Percentiles rank a stretch among this genome's conserved stretches.
phyloP scores from a whole-genome alignment of 2,113 vertebrate species.

The Nothocercus nigrocapillus region DNA sequence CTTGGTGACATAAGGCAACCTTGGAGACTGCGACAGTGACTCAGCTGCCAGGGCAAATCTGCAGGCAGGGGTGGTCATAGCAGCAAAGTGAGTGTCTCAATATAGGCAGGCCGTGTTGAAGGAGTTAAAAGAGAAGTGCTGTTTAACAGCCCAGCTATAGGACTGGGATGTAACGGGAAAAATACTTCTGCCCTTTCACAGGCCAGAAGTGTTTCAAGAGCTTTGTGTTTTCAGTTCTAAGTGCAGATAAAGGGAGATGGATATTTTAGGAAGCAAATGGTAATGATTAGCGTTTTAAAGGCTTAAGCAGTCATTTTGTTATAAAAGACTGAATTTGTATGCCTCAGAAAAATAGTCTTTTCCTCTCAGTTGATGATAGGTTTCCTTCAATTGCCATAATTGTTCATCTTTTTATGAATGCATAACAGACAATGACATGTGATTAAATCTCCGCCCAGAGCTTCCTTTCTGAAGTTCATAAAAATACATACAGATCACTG shows the following conservation, averaged over 20 bases:
- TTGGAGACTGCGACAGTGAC: not conserved
- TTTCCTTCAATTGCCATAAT: slow-evolving; percentile 68
- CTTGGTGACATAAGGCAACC: not conserved
- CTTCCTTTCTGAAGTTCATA: slow-evolving; percentile 53
- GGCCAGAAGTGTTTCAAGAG: not conserved
- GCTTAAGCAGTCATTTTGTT: slow-evolving; percentile 74
- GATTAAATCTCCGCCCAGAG: slow-evolving; percentile 58
- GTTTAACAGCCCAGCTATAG: not conserved
- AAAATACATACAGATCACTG: not conserved
- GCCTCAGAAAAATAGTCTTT: slow-evolving; percentile 74
- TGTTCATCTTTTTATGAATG: slow-evolving; percentile 67
- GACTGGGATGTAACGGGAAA: not conserved
- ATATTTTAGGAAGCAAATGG: slow-evolving; percentile 77
- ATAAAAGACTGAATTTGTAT: slow-evolving; percentile 68
- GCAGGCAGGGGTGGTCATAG: not conserved
- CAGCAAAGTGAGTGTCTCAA: not conserved
- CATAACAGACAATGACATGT: slow-evolving; percentile 58
- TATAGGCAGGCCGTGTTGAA: too few relatives aligned
- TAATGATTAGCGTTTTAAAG: slow-evolving; percentile 75
- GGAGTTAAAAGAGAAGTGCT: not conserved
- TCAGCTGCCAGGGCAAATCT: not conserved
- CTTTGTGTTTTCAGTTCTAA: slow-evolving; percentile 62
- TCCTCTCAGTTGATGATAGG: slow-evolving; percentile 74
- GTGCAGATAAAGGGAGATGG: slow-evolving; percentile 50
- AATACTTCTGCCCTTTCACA: not conserved